Evolutionary conservation across 2,113 vertebrate species (phyloP).

Genomic region (Dascyllus trimaculatus): DNA sequence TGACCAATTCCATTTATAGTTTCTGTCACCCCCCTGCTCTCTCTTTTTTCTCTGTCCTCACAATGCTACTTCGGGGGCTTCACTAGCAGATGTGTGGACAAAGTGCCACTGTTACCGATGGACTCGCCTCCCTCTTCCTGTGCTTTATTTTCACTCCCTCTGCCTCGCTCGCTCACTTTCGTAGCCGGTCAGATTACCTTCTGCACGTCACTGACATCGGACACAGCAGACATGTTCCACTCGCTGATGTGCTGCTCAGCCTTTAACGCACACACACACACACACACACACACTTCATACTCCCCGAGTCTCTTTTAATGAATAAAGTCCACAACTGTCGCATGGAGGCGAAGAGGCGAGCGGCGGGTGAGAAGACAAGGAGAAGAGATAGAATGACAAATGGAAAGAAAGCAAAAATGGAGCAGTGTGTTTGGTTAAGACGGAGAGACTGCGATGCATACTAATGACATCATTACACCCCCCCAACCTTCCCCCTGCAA

Average conservation of each 20-base stretch:
- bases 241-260: too few species aligned
- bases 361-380: neutral
- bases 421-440: neutral
- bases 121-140: neutral
- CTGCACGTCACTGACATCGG: neutral
- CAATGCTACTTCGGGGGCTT: neutral
- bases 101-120: neutral
- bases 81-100: neutral
- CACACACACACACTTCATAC: neutral
- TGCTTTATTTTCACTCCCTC: neutral
- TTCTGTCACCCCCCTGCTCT: neutral
- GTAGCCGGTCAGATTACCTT: neutral
- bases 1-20: conserved; percentile 7
- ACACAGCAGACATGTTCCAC: too few species aligned
- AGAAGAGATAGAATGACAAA: conserved; percentile 19
- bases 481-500: conserved; percentile 17
- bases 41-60: neutral
- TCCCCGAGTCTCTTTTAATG: neutral
- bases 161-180: neutral
- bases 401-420: neutral
- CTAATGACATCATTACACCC: conserved; percentile 95
- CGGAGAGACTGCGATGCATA: conserved; percentile 85
- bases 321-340: conserved; percentile 24
- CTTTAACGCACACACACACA: too few species aligned
- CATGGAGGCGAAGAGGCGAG: neutral